Evolutionary conservation across 37 sponge, comb jelly and placozoan genomes (phyloP).

Genomic region (Beroe forskalii): DNA sequence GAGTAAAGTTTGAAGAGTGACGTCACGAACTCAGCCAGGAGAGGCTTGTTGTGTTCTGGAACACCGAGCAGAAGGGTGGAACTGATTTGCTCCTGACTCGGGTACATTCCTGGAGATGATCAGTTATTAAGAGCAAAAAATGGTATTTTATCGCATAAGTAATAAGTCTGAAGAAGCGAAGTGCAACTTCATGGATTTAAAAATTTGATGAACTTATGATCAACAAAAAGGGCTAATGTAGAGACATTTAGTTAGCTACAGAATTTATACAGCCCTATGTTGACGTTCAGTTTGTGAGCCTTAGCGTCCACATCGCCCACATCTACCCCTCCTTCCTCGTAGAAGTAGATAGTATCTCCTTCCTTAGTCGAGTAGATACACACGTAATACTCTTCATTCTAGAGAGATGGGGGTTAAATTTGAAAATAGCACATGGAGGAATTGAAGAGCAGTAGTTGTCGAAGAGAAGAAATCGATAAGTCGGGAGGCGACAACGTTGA

Average conservation of each 20-base stretch:
- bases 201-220: no score
- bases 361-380: constrained; percentile 80
- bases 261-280: neutral
- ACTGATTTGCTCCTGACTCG: neutral
- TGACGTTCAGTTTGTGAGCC: constrained; percentile 10
- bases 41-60: constrained; percentile 20
- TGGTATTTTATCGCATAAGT: no score
- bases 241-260: no score
- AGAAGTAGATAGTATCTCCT: constrained; percentile 85
- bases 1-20: constrained; percentile 79
- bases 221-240: no score
- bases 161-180: no score
- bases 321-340: constrained; percentile 91
- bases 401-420: neutral
- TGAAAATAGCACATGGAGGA: no score
- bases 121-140: neutral
- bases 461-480: neutral
- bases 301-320: constrained; percentile 90
- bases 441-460: no score
- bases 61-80: neutral
- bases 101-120: neutral
- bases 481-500: neutral
- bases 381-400: constrained; percentile 73
- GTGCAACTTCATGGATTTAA: no score
- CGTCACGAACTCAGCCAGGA: constrained; percentile 75